Percentiles rank a stretch among this genome's conserved stretches.
Evolutionary conservation across 1,140 invertebrate genomes (phyloP).

Genomic region (Drosophila obscura): DNA sequence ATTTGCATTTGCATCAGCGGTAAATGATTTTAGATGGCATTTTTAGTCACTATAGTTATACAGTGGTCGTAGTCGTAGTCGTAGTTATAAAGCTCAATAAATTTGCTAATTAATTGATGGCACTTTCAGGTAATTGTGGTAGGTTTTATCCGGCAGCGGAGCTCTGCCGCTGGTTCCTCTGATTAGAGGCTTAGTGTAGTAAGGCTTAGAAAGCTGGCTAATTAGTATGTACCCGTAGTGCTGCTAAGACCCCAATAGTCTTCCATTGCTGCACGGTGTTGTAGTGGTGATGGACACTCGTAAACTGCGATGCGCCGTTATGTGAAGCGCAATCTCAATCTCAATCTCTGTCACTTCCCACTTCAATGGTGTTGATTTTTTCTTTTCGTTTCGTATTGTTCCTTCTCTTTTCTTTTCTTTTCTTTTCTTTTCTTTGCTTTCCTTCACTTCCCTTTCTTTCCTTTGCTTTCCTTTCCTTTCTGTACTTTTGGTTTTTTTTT

Average conservation of each 20-base stretch:
- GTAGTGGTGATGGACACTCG: slow-evolving; percentile 82
- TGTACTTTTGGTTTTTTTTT: not conserved
- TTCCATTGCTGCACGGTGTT: slow-evolving; percentile 83
- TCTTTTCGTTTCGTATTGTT: slow-evolving; percentile 29
- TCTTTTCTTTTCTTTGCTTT: slow-evolving; percentile 18
- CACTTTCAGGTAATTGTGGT: slow-evolving; percentile 17
- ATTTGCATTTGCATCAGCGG: slow-evolving; percentile 10
- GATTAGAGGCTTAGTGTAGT: slow-evolving; percentile 1
- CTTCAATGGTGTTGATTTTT: slow-evolving; percentile 78
- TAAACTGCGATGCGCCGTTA: slow-evolving; percentile 78
- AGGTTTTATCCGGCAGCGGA: too few relatives aligned
- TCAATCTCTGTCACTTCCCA: slow-evolving; percentile 70
- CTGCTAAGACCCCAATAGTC: slow-evolving; percentile 84
- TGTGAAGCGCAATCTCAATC: slow-evolving; percentile 80
- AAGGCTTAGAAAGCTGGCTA: slow-evolving; percentile 7
- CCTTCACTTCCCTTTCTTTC: slow-evolving; percentile 9
- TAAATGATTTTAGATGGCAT: not conserved
- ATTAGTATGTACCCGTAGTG: slow-evolving; percentile 76
- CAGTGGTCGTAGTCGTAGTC: not conserved
- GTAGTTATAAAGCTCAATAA: slow-evolving; percentile 5
- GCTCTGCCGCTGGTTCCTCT: not conserved
- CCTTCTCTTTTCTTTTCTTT: slow-evolving; percentile 22
- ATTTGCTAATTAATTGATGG: slow-evolving; percentile 8
- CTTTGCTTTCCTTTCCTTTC: slow-evolving; percentile 7
- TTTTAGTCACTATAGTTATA: slow-evolving; percentile 8